These are phyloP conservation scores for Lepidurus arcticus DNA, from an alignment of 1,140 invertebrate genomes.

Conservation along the genomic window DNA sequence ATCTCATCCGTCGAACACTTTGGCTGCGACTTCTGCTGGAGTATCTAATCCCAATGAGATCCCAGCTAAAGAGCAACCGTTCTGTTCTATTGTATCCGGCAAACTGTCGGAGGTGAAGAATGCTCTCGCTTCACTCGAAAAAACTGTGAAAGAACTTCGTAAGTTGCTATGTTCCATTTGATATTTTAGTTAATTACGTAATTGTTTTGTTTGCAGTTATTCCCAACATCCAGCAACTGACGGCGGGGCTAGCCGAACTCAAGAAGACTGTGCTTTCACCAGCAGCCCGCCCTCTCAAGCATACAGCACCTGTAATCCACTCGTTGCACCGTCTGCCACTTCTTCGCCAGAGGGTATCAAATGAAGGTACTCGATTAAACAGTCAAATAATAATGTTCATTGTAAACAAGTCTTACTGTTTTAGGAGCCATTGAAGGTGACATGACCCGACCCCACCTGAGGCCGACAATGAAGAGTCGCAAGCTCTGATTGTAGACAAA, in stretches of 20 bases:
- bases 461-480: slow-evolving; percentile 3
- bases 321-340: neutral
- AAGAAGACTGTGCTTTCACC: neutral
- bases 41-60: too few species aligned
- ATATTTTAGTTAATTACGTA: neutral
- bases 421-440: neutral
- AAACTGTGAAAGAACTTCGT: too few species aligned
- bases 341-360: slow-evolving; percentile 4
- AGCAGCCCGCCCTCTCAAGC: neutral
- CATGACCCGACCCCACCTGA: neutral
- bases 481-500: neutral
- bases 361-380: slow-evolving; percentile 1
- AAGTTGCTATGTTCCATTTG: slow-evolving; percentile 5
- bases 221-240: neutral
- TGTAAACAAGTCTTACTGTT: neutral
- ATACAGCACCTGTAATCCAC: neutral
- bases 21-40: too few species aligned
- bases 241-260: neutral
- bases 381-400: slow-evolving; percentile 1
- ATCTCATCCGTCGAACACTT: too few species aligned
- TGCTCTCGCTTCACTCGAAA: too few species aligned
- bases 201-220: neutral
- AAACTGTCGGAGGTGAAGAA: too few species aligned
- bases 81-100: too few species aligned
- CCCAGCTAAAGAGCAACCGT: too few species aligned